Percentiles rank a stretch among this genome's conserved stretches.
Evolutionary conservation across 2,113 vertebrate species (phyloP).

Genomic region (Mus pahari): DNA sequence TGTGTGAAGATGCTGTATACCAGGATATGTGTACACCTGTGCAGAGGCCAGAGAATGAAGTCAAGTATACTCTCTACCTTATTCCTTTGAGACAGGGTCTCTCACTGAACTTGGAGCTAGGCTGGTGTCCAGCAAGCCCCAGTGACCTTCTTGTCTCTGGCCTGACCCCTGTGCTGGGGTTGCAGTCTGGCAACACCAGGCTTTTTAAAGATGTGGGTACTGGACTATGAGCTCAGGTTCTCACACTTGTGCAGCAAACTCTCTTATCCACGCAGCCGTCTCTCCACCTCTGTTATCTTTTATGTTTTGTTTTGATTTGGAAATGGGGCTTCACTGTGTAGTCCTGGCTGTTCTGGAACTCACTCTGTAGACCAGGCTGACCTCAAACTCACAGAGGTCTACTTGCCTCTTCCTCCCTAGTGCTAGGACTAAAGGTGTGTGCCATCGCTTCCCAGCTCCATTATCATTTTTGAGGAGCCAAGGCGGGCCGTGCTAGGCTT

Average conservation of each 20-base stretch:
- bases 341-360: neutral
- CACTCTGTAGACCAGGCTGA: neutral
- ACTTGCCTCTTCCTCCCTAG: neutral
- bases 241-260: neutral
- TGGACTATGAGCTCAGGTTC: too few relatives aligned
- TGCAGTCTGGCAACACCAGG: neutral
- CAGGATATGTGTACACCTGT: neutral
- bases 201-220: neutral
- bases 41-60: neutral
- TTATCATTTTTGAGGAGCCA: neutral
- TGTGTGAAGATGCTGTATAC: neutral
- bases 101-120: neutral
- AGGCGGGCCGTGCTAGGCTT: neutral
- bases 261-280: neutral
- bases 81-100: neutral
- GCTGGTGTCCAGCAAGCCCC: neutral
- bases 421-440: neutral
- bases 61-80: too few relatives aligned
- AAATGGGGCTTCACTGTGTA: neutral
- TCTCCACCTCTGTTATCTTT: neutral
- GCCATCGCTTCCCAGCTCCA: neutral
- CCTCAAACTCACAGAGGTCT: neutral
- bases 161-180: neutral
- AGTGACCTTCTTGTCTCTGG: neutral
- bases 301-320: neutral